Percentiles rank a stretch among this genome's conserved stretches.
Evolutionary conservation across 2,888 invertebrate genomes (phyloP).

Genomic region (Oegoconia quadripuncta): DNA sequence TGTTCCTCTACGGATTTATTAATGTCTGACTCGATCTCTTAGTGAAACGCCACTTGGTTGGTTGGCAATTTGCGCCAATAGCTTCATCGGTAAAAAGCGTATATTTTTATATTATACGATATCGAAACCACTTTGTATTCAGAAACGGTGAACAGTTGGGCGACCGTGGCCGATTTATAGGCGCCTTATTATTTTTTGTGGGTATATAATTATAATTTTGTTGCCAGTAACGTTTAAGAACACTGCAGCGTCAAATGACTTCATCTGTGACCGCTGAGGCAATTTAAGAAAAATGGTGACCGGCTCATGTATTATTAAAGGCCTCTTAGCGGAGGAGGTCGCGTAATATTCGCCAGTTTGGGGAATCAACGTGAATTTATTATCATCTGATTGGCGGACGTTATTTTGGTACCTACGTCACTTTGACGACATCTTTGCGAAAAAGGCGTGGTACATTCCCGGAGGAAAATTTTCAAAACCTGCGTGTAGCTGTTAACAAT

Average conservation of each 20-base stretch:
- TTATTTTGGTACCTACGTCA: no score
- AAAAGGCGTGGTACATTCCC: no score
- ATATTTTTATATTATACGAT: background rate
- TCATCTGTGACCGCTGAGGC: conserved; percentile 35
- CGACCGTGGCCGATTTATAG: conserved; percentile 38
- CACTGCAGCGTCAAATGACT: conserved; percentile 40
- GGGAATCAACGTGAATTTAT: conserved; percentile 11
- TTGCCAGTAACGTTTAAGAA: conserved; percentile 32
- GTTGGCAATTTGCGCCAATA: no score
- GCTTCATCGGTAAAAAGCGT: no score
- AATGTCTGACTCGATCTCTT: no score
- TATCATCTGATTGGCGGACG: background rate
- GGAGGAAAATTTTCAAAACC: no score
- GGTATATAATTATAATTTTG: conserved; percentile 32
- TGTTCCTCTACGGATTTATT: no score
- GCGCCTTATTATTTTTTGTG: conserved; percentile 33
- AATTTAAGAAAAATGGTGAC: conserved; percentile 36
- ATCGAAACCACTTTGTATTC: conserved; percentile 24
- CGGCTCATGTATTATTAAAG: conserved; percentile 39
- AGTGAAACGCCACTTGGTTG: no score
- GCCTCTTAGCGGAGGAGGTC: conserved; percentile 23
- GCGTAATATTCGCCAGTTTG: conserved; percentile 29
- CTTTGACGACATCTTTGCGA: no score
- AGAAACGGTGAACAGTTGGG: conserved; percentile 16
- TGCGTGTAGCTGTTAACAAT: no score